These are phyloP conservation scores for Papilio aristodemus DNA, from an alignment of 1,140 invertebrate species.

Conservation along the genomic window DNA sequence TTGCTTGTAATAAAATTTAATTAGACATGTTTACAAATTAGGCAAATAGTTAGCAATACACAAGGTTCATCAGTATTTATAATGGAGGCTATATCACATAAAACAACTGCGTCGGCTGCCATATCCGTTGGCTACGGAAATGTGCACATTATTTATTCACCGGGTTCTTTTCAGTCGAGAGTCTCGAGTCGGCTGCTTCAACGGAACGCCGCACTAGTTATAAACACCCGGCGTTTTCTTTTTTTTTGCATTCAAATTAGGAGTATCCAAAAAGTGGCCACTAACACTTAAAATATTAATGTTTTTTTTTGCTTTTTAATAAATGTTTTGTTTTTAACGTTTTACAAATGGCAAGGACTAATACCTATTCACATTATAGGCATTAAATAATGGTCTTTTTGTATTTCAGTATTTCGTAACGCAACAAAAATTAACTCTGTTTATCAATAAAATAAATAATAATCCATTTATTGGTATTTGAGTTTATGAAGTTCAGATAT, in stretches of 20 bases:
- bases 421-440: too few relatives aligned
- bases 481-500: too few relatives aligned
- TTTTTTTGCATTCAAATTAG: conserved; percentile 33
- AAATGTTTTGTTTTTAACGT: neutral
- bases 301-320: neutral
- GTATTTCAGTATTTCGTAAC: too few relatives aligned
- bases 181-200: conserved; percentile 46
- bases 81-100: conserved; percentile 17
- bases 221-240: conserved; percentile 25
- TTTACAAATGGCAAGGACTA: neutral
- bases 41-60: conserved; percentile 1
- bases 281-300: neutral
- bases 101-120: conserved; percentile 27
- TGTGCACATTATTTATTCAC: conserved; percentile 33
- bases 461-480: too few relatives aligned
- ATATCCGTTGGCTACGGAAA: conserved; percentile 29
- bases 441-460: too few relatives aligned
- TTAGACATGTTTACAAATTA: neutral
- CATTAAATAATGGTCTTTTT: too few relatives aligned
- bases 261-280: conserved; percentile 15
- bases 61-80: conserved; percentile 23
- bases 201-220: conserved; percentile 34
- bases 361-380: too few relatives aligned
- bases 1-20: too few relatives aligned
- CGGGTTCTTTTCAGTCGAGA: conserved; percentile 37